phyloP scores from a whole-genome alignment of 2,888 invertebrate species.

The Noctua janthe region DNA sequence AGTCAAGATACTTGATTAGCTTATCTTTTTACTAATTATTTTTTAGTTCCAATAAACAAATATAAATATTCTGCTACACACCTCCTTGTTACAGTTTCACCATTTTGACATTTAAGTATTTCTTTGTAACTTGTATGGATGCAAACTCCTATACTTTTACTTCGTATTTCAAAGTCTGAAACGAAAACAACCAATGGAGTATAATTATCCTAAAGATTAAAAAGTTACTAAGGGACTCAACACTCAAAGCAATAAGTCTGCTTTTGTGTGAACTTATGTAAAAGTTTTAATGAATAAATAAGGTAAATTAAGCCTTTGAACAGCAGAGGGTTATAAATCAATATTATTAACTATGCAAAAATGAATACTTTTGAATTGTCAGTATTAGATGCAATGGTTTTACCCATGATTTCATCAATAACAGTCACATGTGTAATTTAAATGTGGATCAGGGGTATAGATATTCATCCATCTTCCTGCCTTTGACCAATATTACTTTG shows the following conservation, averaged over 20 bases:
- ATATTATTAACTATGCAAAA: background rate
- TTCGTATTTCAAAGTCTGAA: constrained; percentile 95
- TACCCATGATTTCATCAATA: background rate
- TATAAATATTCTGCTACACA: constrained; percentile 72
- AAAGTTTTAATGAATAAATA: background rate
- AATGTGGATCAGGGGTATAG: background rate
- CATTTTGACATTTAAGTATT: constrained; percentile 94
- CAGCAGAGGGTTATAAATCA: background rate
- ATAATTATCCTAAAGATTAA: background rate
- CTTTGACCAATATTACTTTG: too few relatives aligned
- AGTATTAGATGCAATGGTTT: background rate
- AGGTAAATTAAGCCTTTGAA: background rate
- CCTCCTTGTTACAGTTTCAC: constrained; percentile 95
- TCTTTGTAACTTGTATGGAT: constrained; percentile 96
- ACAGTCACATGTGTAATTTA: background rate
- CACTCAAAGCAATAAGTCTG: background rate
- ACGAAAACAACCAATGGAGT: constrained; percentile 5
- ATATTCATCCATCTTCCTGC: background rate
- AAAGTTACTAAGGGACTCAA: background rate
- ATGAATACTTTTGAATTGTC: background rate
- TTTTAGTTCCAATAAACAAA: background rate
- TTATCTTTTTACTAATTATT: background rate
- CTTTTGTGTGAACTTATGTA: background rate
- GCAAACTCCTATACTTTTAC: constrained; percentile 95
- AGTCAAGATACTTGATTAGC: too few relatives aligned